Evolutionary conservation across 2,888 invertebrate species (phyloP), one percentile per base, ranked within the genome.

Genomic region (Agonopterix arenella): DNA sequence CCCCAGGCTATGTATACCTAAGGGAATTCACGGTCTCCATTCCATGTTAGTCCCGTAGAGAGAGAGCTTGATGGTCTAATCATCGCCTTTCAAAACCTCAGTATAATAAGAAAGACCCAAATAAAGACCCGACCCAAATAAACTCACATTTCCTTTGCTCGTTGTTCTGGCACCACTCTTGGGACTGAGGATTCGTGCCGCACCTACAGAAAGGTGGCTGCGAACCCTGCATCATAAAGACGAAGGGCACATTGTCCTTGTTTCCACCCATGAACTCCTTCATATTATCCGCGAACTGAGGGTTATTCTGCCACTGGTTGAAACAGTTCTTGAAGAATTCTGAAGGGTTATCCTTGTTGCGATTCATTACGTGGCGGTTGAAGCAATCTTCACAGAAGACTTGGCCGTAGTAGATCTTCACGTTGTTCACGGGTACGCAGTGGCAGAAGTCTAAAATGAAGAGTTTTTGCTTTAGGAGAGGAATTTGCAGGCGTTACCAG

Each of bases 311-410:
- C 84, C 84, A 86, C 48, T 83, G 81, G 8, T 85, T 84, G 50
- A 84, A 84, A 61, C 86, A 88, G 50, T 61, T 71, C 61, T 73
- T 80, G 58, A 84, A 86, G 58, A 88, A 86, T n/a, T 84, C 85
- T 0, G 76, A 64, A 0, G 85, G 80, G 50, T 80, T 83, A 50
- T 86, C 84, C 47, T 68, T 69, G 46, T 62, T 77, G 5, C 73
- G 75, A 45, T 64, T 77, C 8, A 88, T 52, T 1, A 88, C 75
- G 52, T 80, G 76, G 38, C 72, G 70, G 38, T 85, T 64, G 60
- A 88, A 88, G 58, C 88, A 88, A 0, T 80, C 77, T 49, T 86
- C 86, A 50, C 88, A 88, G 56, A 88, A 88, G 2, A 85, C 80
- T 60, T 86, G 86, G 2, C 88, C 88, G 58, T 84, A 86, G 60